Evolutionary conservation across 30 jellyfish, hydroid and myxozoan species (phyloP).

Genomic region (Aurelia coerulea): DNA sequence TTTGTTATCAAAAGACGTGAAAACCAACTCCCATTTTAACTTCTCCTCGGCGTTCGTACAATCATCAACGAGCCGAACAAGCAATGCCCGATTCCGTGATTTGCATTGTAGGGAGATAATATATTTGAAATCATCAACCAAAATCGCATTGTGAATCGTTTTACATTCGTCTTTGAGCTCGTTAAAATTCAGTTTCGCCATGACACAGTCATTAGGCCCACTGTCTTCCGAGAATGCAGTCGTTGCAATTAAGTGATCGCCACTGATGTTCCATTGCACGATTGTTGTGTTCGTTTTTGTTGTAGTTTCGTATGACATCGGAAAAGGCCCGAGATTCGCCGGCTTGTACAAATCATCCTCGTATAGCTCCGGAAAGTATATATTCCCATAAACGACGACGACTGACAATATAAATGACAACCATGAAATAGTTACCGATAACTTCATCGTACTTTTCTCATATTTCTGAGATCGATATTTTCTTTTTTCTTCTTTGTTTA

Average conservation of each 20-base stretch:
- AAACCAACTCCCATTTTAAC: constrained; percentile 87
- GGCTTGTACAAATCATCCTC: constrained; percentile 97
- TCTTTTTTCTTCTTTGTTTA: too few species aligned
- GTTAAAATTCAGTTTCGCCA: constrained; percentile 75
- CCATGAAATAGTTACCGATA: constrained; percentile 2
- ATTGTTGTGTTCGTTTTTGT: constrained; percentile 79
- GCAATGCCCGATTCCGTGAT: constrained; percentile 79
- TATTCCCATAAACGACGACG: constrained; percentile 45
- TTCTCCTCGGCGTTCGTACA: constrained; percentile 49
- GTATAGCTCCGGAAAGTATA: constrained; percentile 93
- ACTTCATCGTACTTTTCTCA: background rate
- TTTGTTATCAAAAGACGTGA: constrained; percentile 86
- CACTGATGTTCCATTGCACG: constrained; percentile 86
- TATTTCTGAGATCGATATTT: background rate
- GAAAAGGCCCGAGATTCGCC: constrained; percentile 93
- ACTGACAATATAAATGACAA: background rate
- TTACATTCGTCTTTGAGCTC: constrained; percentile 84
- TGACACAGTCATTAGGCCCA: constrained; percentile 77
- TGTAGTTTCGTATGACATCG: constrained; percentile 88
- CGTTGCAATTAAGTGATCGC: constrained; percentile 72
- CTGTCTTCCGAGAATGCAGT: constrained; percentile 94
- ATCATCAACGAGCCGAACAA: constrained; percentile 68
- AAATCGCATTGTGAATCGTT: constrained; percentile 74
- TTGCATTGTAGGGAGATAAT: constrained; percentile 83
- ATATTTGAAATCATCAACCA: constrained; percentile 70